Base-by-base conservation (phyloP, 2,113 vertebrate species). In the Sciurus niger region DNA sequence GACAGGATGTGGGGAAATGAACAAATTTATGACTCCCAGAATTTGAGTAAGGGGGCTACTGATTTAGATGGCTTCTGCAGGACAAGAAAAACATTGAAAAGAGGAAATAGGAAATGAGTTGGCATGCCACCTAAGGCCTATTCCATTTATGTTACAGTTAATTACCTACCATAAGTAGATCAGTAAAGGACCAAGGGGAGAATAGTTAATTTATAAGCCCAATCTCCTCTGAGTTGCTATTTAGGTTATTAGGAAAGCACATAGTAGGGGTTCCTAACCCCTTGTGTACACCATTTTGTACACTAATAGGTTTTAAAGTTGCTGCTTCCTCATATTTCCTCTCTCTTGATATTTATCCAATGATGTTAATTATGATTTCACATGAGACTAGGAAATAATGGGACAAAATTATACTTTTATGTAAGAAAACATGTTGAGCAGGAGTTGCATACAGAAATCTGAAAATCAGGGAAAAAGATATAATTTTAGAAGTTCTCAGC, bases 361-460 rank as follows among this genome's bases (percentile, higher is more conserved):
- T 48, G 11, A 90, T 83, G 34, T 30, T 90, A 96, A 96, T n/a
- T 60, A 93, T 83, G 10, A 83, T 76, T 88, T 83, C 63, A 95
- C 53, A 80, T 43, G 58, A 93, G 73, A 96, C 37, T 82, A 74
- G 72, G 32, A 72, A 91, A 73, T 40, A 89, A 78, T 40, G 3
- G 68, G 9, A 85, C 11, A 55, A 78, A 48, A 87, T 84, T 79
- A 73, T 46, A 48, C 10, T 37, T 83, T 65, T 88, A 55, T 28
- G 3, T 37, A 87, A 87, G 2, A 89, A 82, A 93, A 93, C 10
- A 67, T 72, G 37, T 18, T 2, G 32, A 85, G 37, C 2, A 46
- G 14, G 11, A 63, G 3, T 55, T 84, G 9, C 51, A 65, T 46
- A 51, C 0, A 93, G 32, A 92, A 85, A 88, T 51, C 22, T 63